Base-by-base conservation (phyloP, 1,140 invertebrate species). In the Steinernema khuongi region DNA sequence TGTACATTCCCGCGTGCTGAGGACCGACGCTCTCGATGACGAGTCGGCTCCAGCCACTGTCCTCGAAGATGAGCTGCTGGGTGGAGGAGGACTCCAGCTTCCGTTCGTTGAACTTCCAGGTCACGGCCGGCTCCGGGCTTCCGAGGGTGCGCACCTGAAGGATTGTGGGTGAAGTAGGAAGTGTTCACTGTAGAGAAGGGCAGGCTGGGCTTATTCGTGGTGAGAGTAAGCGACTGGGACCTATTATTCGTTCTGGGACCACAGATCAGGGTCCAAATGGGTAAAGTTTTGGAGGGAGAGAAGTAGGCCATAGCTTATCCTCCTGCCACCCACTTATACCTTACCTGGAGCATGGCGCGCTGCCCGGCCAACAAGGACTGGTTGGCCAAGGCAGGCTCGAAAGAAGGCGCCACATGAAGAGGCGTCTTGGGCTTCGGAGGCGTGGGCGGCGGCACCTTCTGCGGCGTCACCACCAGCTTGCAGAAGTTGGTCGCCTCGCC, bases 1-100 rank as follows among this genome's bases (percentile, higher is more conserved):
- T 91, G 81, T 92, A 93, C 70, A 91, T 90, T 1, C 91, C 91
- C 80, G 90, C 90, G 80, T 92, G 90, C 67, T 90, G 88, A 0
- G 88, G 87, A 7, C 30, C 70, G 14, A 80, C 79, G 17, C 69
- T 67, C 7, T 80, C 70, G 60, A 82, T 81, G 18, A 71, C 73
- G 22, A 82, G 26, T 17, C 80, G 43, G 67, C 69, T 75, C 81
- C 81, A 82, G 19, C 81, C 81, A 73, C 50, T 75, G 70, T 66
- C 66, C 18, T 44, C 30, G 19, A 30, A 32, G 43, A 76, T 75
- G 17, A 19, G 31, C 18, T 30, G 29, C 29, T 19, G 67, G 33
- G n/a, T 29, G 18, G 32, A 1, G 31, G 66, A 19, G 1, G 28
- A 19, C 22, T n/a, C 11, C 19, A 50, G 14, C 28, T 30, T 68